Evolutionary conservation across 2,888 invertebrate species (phyloP), one percentile per base, ranked within the genome.

Genomic region (Agrochola litura): DNA sequence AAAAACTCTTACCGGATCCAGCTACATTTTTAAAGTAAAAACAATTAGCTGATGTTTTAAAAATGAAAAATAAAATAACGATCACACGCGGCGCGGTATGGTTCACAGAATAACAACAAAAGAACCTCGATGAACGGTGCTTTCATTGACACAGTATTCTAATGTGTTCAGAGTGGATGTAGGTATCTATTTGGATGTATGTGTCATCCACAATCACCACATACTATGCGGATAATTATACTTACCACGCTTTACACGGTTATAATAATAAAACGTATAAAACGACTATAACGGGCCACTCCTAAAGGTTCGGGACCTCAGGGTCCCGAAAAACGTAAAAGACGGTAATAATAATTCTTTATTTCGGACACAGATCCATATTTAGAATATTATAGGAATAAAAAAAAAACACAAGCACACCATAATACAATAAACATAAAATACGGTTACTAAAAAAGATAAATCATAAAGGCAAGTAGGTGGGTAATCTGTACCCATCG

Each of bases 31-130:
- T 25, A 65, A 83, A 58, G 43, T 43, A 68, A 49, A 71, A 71
- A 67, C 63, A 81, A 83, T 58, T 61, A 71, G 6, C 16, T 16
- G 46, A 41, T 49, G 63, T 66, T 70, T 43, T 14, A 41, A 77
- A 77, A 71, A 63, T 25, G 22, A 16, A 64, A 79, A 76, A 81
- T 64, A 76, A 58, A 63, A 86, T 77, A 41, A 58, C n/a, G 61
- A 56, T 64, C 69, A 61, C 78, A 64, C 73, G 60, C 65, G n/a
- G 22, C 41, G 65, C 66, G 76, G 37, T 77, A 74, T 65, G 87
- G 85, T 87, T 76, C 84, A 86, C 84, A 76, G 71, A 74, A 63
- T 76, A 76, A 65, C 66, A 76, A 88, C 85, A 87, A 87, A 84
- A 76, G 85, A 41, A 22, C 65, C 66, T 65, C 76, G 75, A 68